A percentile compares a stretch with the other conserved stretches of the same genome.
phyloP scores from a whole-genome alignment of 2,113 vertebrate species.

The Climacteris rufus region DNA sequence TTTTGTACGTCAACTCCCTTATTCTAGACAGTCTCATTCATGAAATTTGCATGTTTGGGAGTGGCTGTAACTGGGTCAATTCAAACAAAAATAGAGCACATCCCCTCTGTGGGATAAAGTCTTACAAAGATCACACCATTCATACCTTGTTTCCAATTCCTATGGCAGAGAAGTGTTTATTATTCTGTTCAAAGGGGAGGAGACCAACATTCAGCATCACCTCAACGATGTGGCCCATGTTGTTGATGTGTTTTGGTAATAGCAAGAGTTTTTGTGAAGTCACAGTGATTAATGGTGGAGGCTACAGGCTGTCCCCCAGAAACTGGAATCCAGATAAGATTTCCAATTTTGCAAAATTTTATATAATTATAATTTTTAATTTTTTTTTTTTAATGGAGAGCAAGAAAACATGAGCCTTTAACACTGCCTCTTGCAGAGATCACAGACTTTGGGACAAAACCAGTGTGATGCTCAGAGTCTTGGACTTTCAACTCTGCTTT shows the following conservation, averaged over 20 bases:
- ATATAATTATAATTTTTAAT: neutral
- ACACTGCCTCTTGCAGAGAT: neutral
- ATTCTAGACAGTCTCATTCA: neutral
- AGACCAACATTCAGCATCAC: neutral
- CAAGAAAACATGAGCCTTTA: neutral
- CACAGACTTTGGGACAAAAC: neutral
- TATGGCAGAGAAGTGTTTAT: slow-evolving; percentile 1
- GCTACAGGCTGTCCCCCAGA: neutral
- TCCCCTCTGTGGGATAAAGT: neutral
- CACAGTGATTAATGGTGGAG: neutral
- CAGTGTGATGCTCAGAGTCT: neutral
- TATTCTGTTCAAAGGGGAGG: neutral
- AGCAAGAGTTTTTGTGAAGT: neutral
- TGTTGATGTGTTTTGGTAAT: neutral
- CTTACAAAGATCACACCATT: neutral
- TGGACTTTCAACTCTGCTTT: neutral
- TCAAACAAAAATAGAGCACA: neutral
- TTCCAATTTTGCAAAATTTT: neutral
- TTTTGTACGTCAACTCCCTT: neutral
- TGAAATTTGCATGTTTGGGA: neutral
- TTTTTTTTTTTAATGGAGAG: neutral
- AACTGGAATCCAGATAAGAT: neutral
- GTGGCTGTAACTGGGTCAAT: neutral
- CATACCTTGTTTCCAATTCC: neutral
- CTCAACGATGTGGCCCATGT: neutral